Percentiles rank a stretch among this genome's conserved stretches.
phyloP scores from a whole-genome alignment of 30 jellyfish, hydroid and myxozoan species.

The Turritopsis dohrnii region DNA sequence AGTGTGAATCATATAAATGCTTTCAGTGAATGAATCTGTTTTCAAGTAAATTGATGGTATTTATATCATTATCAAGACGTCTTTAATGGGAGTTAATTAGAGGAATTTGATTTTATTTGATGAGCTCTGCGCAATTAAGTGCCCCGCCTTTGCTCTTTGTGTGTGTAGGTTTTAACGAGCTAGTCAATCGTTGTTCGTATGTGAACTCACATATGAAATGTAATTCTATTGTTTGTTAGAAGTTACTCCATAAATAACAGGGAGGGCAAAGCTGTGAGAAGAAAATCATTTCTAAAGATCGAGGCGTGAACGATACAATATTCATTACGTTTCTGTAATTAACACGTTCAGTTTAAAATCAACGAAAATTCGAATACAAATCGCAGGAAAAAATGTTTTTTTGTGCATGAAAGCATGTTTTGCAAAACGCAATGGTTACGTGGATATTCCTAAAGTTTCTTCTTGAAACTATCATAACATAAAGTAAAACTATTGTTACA shows the following conservation, averaged over 20 bases:
- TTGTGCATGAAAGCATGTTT: neutral
- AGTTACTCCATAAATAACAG: neutral
- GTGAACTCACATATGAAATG: neutral
- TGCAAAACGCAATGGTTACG: neutral
- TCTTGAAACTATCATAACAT: too few relatives aligned
- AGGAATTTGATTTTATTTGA: neutral
- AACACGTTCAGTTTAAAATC: neutral
- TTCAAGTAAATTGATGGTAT: neutral
- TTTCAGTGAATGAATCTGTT: constrained; percentile 6
- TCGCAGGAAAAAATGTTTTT: neutral
- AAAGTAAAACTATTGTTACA: too few relatives aligned
- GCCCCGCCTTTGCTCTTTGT: constrained; percentile 7
- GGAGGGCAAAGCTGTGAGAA: constrained; percentile 10
- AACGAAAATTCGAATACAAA: neutral
- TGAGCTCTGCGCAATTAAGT: constrained; percentile 2
- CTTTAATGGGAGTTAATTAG: constrained; percentile 7
- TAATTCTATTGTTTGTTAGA: neutral
- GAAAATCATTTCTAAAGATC: neutral
- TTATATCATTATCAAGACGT: constrained; percentile 8
- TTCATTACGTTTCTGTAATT: neutral
- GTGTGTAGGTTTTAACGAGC: neutral
- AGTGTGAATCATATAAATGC: neutral
- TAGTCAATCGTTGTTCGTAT: neutral
- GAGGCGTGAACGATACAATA: neutral
- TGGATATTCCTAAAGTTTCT: too few relatives aligned